phyloP scores from a whole-genome alignment of 92 coral and sea anemone species.

The Diadumene lineata region DNA sequence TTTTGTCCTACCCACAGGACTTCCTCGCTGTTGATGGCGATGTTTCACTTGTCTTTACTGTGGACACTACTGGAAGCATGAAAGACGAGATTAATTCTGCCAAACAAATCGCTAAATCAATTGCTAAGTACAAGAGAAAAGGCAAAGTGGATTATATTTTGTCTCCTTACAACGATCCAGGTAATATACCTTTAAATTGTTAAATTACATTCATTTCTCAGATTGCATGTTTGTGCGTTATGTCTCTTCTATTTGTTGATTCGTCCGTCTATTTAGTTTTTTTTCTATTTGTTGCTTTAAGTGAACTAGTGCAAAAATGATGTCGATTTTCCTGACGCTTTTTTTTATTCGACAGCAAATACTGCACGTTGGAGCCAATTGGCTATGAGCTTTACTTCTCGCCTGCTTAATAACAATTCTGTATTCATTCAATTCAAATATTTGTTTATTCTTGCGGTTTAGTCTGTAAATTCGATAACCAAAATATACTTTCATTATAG shows the following conservation, averaged over 20 bases:
- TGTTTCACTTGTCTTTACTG: constrained; percentile 68
- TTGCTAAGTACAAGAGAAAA: constrained; percentile 47
- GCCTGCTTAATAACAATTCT: too few species aligned
- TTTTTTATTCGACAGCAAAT: too few species aligned
- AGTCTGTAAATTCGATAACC: neutral
- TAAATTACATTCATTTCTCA: neutral
- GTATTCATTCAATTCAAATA: too few species aligned
- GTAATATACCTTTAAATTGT: constrained; percentile 28
- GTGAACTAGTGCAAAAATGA: too few species aligned
- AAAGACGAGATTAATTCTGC: constrained; percentile 50
- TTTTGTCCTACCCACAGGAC: constrained; percentile 3
- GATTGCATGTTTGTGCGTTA: neutral
- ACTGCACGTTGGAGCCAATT: too few species aligned
- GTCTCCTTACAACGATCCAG: constrained; percentile 79
- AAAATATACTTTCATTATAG: neutral
- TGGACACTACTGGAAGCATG: constrained; percentile 79
- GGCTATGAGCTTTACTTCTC: too few species aligned
- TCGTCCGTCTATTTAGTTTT: too few species aligned
- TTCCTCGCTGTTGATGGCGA: constrained; percentile 72
- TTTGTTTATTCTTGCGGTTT: too few species aligned
- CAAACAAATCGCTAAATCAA: constrained; percentile 53
- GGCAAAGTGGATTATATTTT: constrained; percentile 60
- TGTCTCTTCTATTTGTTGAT: neutral
- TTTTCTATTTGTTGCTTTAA: too few species aligned
- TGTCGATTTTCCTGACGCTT: too few species aligned